Percentiles rank a stretch among this genome's conserved stretches.
Conservation (phyloP, 2,888 invertebrate genomes). For the Pheosia tremula region DNA sequence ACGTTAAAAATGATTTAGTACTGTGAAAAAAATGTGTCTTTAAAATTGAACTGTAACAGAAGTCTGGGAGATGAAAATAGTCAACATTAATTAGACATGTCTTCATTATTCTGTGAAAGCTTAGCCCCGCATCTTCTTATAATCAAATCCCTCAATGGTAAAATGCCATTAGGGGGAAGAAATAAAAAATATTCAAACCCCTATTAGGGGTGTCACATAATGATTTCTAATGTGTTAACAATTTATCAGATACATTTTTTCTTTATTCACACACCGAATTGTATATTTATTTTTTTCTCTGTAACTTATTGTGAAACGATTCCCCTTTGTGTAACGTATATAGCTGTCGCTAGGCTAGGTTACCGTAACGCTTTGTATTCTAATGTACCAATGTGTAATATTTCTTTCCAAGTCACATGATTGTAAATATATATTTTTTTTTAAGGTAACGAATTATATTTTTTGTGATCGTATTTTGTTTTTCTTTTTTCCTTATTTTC, state of each 20-base stretch:
- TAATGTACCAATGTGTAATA: constrained; percentile 36
- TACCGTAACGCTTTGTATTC: constrained; percentile 43
- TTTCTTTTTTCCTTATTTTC: constrained; percentile 41
- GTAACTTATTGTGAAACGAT: constrained; percentile 43
- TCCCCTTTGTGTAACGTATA: constrained; percentile 31
- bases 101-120: too few relatives aligned
- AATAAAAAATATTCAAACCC: too few relatives aligned
- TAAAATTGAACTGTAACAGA: neutral
- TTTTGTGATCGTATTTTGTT: constrained; percentile 71
- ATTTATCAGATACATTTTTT: constrained; percentile 19
- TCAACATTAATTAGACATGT: too few relatives aligned
- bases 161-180: too few relatives aligned
- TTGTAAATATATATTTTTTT: constrained; percentile 74
- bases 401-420: constrained; percentile 46
- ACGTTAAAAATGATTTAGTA: constrained; percentile 12
- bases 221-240: too few relatives aligned
- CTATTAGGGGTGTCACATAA: too few relatives aligned
- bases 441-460: constrained; percentile 78
- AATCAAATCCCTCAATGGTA: too few relatives aligned
- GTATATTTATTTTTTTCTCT: constrained; percentile 13
- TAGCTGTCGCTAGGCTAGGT: constrained; percentile 41
- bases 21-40: constrained; percentile 30
- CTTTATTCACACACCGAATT: neutral
- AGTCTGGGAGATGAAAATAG: too few relatives aligned
- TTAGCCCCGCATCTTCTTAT: too few relatives aligned